Evolutionary conservation across 2,888 invertebrate species (phyloP).

Genomic region (Abrostola triplasia): DNA sequence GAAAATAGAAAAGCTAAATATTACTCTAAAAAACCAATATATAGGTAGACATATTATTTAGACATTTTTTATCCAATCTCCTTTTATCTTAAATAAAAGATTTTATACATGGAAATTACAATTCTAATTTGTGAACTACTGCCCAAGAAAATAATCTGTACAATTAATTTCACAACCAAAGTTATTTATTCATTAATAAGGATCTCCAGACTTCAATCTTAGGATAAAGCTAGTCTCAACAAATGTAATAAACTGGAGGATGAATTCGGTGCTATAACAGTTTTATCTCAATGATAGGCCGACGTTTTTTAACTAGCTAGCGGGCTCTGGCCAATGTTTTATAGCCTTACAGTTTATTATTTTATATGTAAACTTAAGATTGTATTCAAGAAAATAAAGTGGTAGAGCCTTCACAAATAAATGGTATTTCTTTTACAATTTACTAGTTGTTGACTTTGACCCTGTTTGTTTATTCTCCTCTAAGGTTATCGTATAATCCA

Average conservation of each 20-base stretch:
- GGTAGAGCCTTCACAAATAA: background rate
- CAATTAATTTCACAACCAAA: background rate
- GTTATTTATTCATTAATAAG: background rate
- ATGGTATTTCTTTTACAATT: background rate
- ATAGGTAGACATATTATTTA: too few species aligned
- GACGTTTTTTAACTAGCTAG: background rate
- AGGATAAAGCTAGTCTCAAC: background rate
- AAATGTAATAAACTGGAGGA: constrained; percentile 5
- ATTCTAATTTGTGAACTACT: background rate
- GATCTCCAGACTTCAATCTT: background rate
- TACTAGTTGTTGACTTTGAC: background rate
- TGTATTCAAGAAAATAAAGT: background rate
- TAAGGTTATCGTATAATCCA: background rate
- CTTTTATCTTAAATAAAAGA: background rate
- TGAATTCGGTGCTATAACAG: background rate
- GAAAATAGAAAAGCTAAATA: too few species aligned
- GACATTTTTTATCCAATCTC: background rate
- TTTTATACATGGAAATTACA: background rate
- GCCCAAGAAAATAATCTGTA: background rate
- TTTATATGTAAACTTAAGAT: background rate
- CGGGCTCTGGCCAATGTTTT: background rate
- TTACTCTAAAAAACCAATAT: too few species aligned
- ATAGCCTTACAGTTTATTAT: background rate
- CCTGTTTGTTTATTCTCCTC: background rate
- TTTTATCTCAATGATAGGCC: constrained; percentile 4